Evolutionary conservation across 2,888 invertebrate species (phyloP).

Genomic region (Diarsia brunnea): DNA sequence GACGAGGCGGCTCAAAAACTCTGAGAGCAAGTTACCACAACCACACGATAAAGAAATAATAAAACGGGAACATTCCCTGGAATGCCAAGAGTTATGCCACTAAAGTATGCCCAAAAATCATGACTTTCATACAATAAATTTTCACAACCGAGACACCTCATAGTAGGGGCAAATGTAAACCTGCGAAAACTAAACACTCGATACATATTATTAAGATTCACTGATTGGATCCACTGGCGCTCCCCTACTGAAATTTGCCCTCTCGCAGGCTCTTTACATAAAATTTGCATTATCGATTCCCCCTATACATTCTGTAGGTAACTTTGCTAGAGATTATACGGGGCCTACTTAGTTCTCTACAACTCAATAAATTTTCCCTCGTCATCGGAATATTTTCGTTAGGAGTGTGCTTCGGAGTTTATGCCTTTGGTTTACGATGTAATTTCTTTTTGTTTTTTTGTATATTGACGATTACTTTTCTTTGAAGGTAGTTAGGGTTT

Average conservation of each 20-base stretch:
- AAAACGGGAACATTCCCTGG: no score
- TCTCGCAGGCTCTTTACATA: slow-evolving; percentile 85
- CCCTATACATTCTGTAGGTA: slow-evolving; percentile 65
- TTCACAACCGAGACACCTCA: background rate
- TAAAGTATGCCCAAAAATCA: no score
- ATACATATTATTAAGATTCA: slow-evolving; percentile 86
- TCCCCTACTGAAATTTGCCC: slow-evolving; percentile 81
- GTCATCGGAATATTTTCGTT: slow-evolving; percentile 72
- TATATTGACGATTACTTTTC: slow-evolving; percentile 28
- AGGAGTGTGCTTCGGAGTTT: slow-evolving; percentile 63
- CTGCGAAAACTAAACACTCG: slow-evolving; percentile 82
- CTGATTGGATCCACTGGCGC: slow-evolving; percentile 76
- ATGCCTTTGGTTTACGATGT: slow-evolving; percentile 59
- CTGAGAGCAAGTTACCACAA: no score
- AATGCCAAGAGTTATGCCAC: no score
- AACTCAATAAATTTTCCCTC: slow-evolving; percentile 72
- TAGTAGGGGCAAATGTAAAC: slow-evolving; percentile 74
- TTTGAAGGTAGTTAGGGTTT: background rate
- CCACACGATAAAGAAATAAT: no score
- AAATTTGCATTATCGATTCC: slow-evolving; percentile 89
- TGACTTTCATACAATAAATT: background rate
- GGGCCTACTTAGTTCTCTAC: slow-evolving; percentile 71
- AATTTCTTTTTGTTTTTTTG: slow-evolving; percentile 56
- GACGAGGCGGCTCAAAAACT: no score
- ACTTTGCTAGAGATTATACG: slow-evolving; percentile 75